phyloP scores from a whole-genome alignment of 1,140 invertebrate genomes.

The Akabosia matsudoensis region DNA sequence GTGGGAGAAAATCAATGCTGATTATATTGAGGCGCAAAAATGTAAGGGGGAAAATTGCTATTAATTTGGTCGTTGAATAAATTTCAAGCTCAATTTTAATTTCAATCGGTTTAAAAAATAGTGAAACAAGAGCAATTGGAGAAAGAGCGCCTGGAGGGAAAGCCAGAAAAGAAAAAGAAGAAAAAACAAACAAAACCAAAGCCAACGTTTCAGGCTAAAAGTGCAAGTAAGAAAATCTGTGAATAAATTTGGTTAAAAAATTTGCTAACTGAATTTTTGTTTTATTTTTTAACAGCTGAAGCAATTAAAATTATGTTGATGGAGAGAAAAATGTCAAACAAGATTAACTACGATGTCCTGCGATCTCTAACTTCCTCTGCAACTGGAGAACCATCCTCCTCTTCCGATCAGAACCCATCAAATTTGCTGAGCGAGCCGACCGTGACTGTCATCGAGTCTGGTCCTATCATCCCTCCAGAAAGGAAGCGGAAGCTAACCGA shows the following conservation, averaged over 20 bases:
- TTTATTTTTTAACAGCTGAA: constrained; percentile 59
- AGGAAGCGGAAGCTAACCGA: constrained; percentile 10
- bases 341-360: constrained; percentile 97
- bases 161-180: constrained; percentile 67
- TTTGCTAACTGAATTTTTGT: background rate
- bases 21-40: constrained; percentile 77
- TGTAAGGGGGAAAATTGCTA: too few species aligned
- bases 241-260: background rate
- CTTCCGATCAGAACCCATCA: too few species aligned
- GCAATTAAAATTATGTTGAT: constrained; percentile 92
- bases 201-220: constrained; percentile 61
- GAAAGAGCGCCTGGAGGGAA: constrained; percentile 72
- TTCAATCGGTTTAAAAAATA: constrained; percentile 47
- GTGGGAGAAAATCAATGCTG: constrained; percentile 80
- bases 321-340: constrained; percentile 90
- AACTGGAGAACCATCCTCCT: background rate
- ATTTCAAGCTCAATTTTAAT: too few species aligned
- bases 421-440: background rate
- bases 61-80: too few species aligned
- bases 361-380: constrained; percentile 66
- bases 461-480: constrained; percentile 41
- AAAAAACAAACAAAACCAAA: constrained; percentile 60
- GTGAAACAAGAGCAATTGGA: constrained; percentile 73
- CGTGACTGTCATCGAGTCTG: constrained; percentile 47
- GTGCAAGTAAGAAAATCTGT: constrained; percentile 58